These are phyloP conservation scores for Antheraea yamamai DNA, from an alignment of 2,888 invertebrate genomes.

Conservation along the genomic window DNA sequence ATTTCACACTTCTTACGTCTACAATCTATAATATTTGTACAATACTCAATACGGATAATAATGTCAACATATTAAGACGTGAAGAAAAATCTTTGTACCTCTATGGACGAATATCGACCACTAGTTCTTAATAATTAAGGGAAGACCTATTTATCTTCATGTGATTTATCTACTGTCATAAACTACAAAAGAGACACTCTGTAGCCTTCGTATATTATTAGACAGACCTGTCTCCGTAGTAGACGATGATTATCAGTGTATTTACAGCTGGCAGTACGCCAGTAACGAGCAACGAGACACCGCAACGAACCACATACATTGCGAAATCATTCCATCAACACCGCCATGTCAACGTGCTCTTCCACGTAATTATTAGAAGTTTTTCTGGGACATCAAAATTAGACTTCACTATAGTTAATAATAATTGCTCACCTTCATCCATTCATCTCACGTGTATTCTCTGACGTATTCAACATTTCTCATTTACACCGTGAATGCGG, in stretches of 20 bases:
- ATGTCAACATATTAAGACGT: background rate
- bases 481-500: constrained; percentile 71
- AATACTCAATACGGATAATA: too few relatives aligned
- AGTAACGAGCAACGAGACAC: constrained; percentile 37
- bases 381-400: constrained; percentile 12
- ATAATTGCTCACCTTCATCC: background rate
- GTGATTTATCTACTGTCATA: background rate
- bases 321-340: constrained; percentile 54
- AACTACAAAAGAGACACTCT: background rate
- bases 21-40: too few relatives aligned
- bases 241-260: constrained; percentile 46
- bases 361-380: background rate
- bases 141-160: background rate
- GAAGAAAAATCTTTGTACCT: background rate
- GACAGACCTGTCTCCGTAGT: constrained; percentile 25
- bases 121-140: too few relatives aligned
- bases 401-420: background rate
- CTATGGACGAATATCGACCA: too few relatives aligned
- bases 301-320: constrained; percentile 41
- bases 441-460: constrained; percentile 4
- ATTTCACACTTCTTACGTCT: too few relatives aligned
- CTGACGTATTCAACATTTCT: constrained; percentile 38
- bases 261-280: constrained; percentile 56
- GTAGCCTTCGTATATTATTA: constrained; percentile 8
- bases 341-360: constrained; percentile 30